These are phyloP conservation scores for Montifringilla adamsi DNA, from an alignment of 2,113 vertebrate genomes.

Conservation along the genomic window DNA sequence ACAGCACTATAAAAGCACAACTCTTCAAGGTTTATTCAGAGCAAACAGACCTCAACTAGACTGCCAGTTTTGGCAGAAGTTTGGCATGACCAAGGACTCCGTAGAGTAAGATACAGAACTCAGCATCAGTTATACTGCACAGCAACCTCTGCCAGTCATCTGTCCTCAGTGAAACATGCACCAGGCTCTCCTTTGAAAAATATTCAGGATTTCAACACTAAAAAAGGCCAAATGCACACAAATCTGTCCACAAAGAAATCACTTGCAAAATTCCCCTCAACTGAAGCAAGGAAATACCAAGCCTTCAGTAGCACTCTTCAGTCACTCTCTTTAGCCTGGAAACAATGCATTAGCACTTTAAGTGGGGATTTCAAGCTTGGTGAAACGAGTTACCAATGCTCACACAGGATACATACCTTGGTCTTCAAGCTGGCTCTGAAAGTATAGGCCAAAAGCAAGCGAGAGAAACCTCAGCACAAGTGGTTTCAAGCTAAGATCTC, in stretches of 20 bases:
- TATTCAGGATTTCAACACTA: neutral
- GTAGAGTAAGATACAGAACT: neutral
- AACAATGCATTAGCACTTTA: neutral
- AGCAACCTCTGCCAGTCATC: neutral
- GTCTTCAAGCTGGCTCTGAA: neutral
- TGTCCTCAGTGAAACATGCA: neutral
- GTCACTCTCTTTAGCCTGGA: neutral
- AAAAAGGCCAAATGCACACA: neutral
- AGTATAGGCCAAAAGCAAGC: neutral
- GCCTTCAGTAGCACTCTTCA: neutral
- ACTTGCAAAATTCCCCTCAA: neutral
- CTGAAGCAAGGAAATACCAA: neutral
- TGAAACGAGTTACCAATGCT: accelerated
- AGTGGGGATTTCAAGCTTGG: neutral
- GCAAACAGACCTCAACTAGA: neutral
- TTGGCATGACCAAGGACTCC: neutral
- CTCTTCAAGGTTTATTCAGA: neutral
- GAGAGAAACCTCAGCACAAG: neutral
- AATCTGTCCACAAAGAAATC: neutral
- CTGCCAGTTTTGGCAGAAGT: neutral
- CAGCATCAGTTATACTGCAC: neutral
- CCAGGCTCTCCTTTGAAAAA: neutral
- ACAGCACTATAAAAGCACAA: neutral
- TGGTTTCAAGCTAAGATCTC: neutral
- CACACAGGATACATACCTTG: neutral